Percentiles rank a stretch among this genome's conserved stretches.
These are phyloP conservation scores for Chelmon rostratus DNA, from an alignment of 2,797 vertebrate genomes.

Conservation along the genomic window DNA sequence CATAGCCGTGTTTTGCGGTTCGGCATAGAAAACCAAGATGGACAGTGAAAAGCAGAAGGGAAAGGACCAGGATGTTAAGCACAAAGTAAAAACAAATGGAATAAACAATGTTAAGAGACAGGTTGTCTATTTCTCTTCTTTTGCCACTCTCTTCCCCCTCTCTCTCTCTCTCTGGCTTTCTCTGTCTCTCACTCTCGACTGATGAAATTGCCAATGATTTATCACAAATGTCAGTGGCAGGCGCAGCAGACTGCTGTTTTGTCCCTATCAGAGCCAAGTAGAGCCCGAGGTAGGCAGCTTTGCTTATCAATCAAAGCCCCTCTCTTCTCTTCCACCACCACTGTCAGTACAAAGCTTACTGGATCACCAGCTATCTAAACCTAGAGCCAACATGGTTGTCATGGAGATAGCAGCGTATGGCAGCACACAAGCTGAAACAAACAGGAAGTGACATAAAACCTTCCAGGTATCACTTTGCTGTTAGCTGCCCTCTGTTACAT, in stretches of 20 bases:
- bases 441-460: slow-evolving; percentile 49
- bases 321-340: slow-evolving; percentile 69
- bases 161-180: slow-evolving; percentile 53
- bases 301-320: slow-evolving; percentile 93
- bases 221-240: slow-evolving; percentile 92
- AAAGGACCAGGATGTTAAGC: slow-evolving; percentile 58
- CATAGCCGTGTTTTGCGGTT: slow-evolving; percentile 15
- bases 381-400: slow-evolving; percentile 48
- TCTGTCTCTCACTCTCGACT: slow-evolving; percentile 81
- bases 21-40: not conserved
- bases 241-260: slow-evolving; percentile 87
- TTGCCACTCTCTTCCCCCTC: slow-evolving; percentile 49
- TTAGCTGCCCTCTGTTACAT: slow-evolving; percentile 12
- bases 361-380: slow-evolving; percentile 57
- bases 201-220: slow-evolving; percentile 95
- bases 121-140: slow-evolving; percentile 66
- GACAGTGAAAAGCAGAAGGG: slow-evolving; percentile 35
- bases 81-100: slow-evolving; percentile 85
- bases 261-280: slow-evolving; percentile 89
- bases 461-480: slow-evolving; percentile 33
- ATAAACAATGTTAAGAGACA: slow-evolving; percentile 83
- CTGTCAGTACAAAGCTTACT: slow-evolving; percentile 65
- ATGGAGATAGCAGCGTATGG: slow-evolving; percentile 54
- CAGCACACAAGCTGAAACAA: slow-evolving; percentile 30
- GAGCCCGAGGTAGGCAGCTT: slow-evolving; percentile 90